These are phyloP conservation scores for western clawed frog (Xenopus tropicalis) DNA, from an alignment of 2,113 vertebrate genomes.

Conservation along the genomic window DNA sequence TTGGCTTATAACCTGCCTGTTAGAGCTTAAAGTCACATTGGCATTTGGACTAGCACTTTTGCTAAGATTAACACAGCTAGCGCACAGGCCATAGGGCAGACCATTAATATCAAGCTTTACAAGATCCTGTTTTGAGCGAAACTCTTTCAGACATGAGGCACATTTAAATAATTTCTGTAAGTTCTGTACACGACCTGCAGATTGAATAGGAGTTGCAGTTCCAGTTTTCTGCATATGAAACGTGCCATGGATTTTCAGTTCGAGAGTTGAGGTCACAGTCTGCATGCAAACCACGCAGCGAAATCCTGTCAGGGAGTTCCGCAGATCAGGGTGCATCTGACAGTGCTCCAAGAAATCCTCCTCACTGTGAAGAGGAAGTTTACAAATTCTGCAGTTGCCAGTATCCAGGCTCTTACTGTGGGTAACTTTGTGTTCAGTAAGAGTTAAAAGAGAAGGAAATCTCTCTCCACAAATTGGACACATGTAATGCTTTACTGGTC, in stretches of 20 bases:
- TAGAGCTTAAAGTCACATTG: constrained; percentile 76
- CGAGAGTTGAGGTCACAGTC: constrained; percentile 96
- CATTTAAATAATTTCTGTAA: constrained; percentile 89
- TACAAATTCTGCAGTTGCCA: constrained; percentile 96
- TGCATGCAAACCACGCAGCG: constrained; percentile 99
- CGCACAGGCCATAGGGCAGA: constrained; percentile 92
- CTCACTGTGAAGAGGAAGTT: constrained; percentile 95
- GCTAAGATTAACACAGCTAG: constrained; percentile 84
- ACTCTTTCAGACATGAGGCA: constrained; percentile 95
- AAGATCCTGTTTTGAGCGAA: constrained; percentile 91
- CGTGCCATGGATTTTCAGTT: constrained; percentile 98
- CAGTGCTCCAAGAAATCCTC: constrained; percentile 98
- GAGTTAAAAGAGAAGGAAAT: constrained; percentile 94
- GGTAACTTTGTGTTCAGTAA: constrained; percentile 98
- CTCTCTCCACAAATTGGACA: constrained; percentile 97
- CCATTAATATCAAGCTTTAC: constrained; percentile 97
- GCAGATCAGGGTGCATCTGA: constrained; percentile 97
- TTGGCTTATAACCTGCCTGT: constrained; percentile 69
- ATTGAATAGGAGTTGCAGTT: constrained; percentile 69
- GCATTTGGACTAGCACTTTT: constrained; percentile 88
- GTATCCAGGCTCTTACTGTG: constrained; percentile 98
- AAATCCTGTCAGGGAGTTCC: constrained; percentile 96
- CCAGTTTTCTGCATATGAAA: constrained; percentile 99
- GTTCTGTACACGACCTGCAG: constrained; percentile 65
- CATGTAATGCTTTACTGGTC: constrained; percentile 98